Evolutionary conservation across 2,113 vertebrate genomes (phyloP).

Genomic region (Lethenteron reissneri): DNA sequence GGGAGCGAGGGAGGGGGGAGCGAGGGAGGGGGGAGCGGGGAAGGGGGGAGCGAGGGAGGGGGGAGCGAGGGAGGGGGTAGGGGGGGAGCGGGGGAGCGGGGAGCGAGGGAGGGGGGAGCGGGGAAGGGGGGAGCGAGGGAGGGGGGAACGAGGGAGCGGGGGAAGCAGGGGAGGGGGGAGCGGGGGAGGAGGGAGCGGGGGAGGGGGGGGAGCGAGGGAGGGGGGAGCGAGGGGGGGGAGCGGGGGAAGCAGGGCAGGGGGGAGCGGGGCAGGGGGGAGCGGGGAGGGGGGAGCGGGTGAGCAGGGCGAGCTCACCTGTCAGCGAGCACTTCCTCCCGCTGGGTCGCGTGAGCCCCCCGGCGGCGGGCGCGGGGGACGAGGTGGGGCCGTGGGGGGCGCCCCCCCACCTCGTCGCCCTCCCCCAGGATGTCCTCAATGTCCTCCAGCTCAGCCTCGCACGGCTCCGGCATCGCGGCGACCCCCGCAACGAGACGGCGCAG

Average conservation of each 20-base stretch:
- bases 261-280: background rate
- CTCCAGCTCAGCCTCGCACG: too few species aligned
- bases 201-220: too few species aligned
- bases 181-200: too few species aligned
- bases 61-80: background rate
- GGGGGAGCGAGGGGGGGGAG: too few species aligned
- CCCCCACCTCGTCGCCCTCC: conserved; percentile 9
- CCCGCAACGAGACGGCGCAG: too few species aligned
- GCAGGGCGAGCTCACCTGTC: background rate
- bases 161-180: too few species aligned
- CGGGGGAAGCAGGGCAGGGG: too few species aligned
- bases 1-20: background rate
- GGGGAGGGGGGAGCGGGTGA: background rate
- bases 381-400: background rate
- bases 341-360: background rate
- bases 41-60: background rate
- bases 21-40: background rate
- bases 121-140: background rate
- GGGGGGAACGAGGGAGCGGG: background rate
- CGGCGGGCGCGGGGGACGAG: background rate
- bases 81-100: background rate
- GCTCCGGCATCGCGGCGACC: too few species aligned
- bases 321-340: background rate
- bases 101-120: background rate
- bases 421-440: too few species aligned